Evolutionary conservation across 2,113 vertebrate species (phyloP), one percentile per base, ranked within the genome.

Genomic region (Xenopus laevis): DNA sequence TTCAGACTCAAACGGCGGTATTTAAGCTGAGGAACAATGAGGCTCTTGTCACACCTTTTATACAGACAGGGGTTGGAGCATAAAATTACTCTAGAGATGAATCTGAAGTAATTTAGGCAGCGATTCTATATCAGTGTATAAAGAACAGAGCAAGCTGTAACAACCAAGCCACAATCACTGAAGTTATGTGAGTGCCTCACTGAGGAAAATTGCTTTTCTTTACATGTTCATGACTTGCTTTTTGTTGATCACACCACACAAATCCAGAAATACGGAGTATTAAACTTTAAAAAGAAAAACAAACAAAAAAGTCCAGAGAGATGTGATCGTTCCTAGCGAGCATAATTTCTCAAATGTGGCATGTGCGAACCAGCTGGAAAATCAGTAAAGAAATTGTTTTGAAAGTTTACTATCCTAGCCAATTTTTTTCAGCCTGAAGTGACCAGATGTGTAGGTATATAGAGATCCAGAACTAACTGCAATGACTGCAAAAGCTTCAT

Each of bases 21-120:
- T 55, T 63, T 79, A 55, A 74, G 63, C 2, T 27, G 65, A 78
- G 65, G 20, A 40, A 65, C 44, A 65, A 68, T 65, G 27, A 44
- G 13, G 13, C 60, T 69, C 23, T 70, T 68, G 53, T 74, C 15
- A 52, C 61, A 76, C 73, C 73, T 69, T 69, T 64, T 18, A 55
- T 15, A 44, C 23, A 44, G 50, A 68, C 65, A 20, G 50, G 45
- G 74, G 53, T 18, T 69, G 66, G 74, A 77, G 74, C 74, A 77
- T n/a, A 70, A 77, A 77, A 77, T 77, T 77, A 77, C 74, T 64
- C 74, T 57, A 64, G 74, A 70, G 74, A 70, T 64, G 59, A 18
- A 57, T 47, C 33, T 45, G 20, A 50, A 50, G 65, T 50, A 61
- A 77, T 69, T 77, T 55, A 46, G 59, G 55, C 53, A 69, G 40